Conservation (phyloP, 2,113 vertebrate genomes). For the Ifrita kowaldi region DNA sequence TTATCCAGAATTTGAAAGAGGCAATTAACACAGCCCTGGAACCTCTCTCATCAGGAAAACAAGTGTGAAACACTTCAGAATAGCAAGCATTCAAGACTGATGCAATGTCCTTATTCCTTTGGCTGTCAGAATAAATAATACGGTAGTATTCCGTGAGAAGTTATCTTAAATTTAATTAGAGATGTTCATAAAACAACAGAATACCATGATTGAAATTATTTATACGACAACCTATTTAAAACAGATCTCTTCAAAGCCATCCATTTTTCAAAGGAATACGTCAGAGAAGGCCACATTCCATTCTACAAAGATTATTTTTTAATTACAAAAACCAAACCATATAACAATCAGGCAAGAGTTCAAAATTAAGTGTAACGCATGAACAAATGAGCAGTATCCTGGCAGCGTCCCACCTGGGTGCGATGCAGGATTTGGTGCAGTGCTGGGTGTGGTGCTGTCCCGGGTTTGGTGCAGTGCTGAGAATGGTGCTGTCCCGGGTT, state of each 20-base stretch:
- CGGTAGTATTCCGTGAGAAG: neutral
- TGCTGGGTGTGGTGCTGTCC: too few relatives aligned
- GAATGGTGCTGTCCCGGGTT: too few relatives aligned
- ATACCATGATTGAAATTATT: slow-evolving; percentile 53
- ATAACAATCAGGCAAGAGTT: neutral
- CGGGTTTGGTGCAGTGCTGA: too few relatives aligned
- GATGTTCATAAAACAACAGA: slow-evolving; percentile 52
- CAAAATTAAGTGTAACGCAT: fast-evolving
- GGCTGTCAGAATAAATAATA: slow-evolving; percentile 32
- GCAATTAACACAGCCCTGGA: slow-evolving; percentile 75
- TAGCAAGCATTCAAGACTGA: neutral
- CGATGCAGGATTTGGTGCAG: too few relatives aligned
- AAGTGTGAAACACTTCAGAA: slow-evolving; percentile 6
- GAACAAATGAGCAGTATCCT: fast-evolving
- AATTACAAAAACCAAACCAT: neutral
- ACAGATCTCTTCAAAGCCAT: slow-evolving; percentile 43
- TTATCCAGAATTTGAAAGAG: slow-evolving; percentile 62
- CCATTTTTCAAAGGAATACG: slow-evolving; percentile 43
- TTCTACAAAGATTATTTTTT: neutral
- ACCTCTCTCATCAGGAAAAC: slow-evolving; percentile 20
- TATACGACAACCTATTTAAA: slow-evolving; percentile 54
- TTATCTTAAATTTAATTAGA: slow-evolving; percentile 47
- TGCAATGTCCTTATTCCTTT: neutral
- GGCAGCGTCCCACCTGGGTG: too few relatives aligned
- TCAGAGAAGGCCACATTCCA: slow-evolving; percentile 27